Conservation (phyloP, 2,888 invertebrate genomes). For the Calameuta pallipes region DNA sequence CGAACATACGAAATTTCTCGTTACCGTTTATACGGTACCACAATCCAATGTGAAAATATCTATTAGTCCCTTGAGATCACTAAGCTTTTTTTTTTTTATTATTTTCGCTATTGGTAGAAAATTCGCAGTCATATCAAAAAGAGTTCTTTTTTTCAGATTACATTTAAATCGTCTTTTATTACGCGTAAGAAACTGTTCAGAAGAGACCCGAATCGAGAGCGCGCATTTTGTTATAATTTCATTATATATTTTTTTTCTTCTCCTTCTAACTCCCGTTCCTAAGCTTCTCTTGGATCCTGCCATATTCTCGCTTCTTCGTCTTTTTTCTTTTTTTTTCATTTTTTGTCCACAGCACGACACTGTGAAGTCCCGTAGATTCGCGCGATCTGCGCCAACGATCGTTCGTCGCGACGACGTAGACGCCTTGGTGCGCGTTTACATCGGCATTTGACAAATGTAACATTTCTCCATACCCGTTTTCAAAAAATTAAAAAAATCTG, state of each 20-base stretch:
- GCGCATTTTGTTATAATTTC: conserved; percentile 15
- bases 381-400: conserved; percentile 15
- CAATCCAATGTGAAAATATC: conserved; percentile 20
- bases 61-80: conserved; percentile 36
- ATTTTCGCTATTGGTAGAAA: conserved; percentile 52
- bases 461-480: neutral
- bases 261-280: conserved; percentile 25
- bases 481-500: neutral
- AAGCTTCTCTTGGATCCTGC: conserved; percentile 29
- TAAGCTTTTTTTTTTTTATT: conserved; percentile 26
- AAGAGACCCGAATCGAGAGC: conserved; percentile 49
- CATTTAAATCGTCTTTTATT: conserved; percentile 27
- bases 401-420: neutral
- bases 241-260: conserved; percentile 19
- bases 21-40: neutral
- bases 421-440: neutral
- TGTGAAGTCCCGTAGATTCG: conserved; percentile 27
- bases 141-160: conserved; percentile 30
- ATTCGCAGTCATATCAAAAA: conserved; percentile 63
- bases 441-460: neutral
- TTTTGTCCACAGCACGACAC: conserved; percentile 32
- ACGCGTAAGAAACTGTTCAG: conserved; percentile 14
- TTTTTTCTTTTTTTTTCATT: conserved; percentile 19
- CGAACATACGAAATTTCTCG: neutral
- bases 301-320: conserved; percentile 20